These are phyloP conservation scores for Dynastes hyllus DNA, from an alignment of 2,888 invertebrate species.

Conservation along the genomic window DNA sequence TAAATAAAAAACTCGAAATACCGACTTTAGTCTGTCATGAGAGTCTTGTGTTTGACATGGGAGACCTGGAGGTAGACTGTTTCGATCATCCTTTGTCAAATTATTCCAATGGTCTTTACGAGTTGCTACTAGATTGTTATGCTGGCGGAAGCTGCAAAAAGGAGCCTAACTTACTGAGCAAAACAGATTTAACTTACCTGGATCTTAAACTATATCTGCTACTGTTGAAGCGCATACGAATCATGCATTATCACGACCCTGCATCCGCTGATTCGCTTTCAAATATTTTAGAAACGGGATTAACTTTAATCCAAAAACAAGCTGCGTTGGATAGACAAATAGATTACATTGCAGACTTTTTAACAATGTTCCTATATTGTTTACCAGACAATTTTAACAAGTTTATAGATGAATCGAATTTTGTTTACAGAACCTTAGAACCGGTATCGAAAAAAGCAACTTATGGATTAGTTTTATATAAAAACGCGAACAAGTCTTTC, in stretches of 20 bases:
- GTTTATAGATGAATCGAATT: not conserved
- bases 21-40: conserved; percentile 11
- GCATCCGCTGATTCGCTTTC: not conserved
- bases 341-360: conserved; percentile 6
- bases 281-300: conserved; percentile 11
- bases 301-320: conserved; percentile 5
- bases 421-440: not conserved
- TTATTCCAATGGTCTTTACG: not conserved
- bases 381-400: conserved; percentile 7
- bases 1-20: conserved; percentile 12
- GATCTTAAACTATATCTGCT: conserved; percentile 10
- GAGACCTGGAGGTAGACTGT: conserved; percentile 3
- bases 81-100: conserved; percentile 22
- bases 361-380: not conserved
- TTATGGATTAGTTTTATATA: conserved; percentile 9
- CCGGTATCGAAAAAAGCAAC: not conserved
- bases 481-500: not conserved
- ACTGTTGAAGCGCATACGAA: not conserved
- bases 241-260: not conserved
- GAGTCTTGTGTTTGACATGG: not conserved
- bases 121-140: not conserved
- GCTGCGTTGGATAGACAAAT: not conserved
- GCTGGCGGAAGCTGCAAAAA: not conserved
- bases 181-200: not conserved
- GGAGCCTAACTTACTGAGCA: not conserved